These are phyloP conservation scores for Lepidurus apus DNA, from an alignment of 1,140 invertebrate genomes.

Conservation along the genomic window DNA sequence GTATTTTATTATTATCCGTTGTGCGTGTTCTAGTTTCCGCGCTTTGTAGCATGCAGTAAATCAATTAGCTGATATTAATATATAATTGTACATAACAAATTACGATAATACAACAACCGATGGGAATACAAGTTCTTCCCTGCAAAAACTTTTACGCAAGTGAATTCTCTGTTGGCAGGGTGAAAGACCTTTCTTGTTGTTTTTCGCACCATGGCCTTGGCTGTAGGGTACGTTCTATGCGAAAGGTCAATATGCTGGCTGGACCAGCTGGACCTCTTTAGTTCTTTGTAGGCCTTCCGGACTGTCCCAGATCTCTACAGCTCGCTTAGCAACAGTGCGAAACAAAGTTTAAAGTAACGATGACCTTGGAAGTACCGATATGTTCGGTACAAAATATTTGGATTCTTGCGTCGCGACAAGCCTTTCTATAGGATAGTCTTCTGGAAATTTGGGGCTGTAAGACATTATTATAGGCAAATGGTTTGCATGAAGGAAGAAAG, in stretches of 20 bases:
- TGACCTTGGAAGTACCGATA: neutral
- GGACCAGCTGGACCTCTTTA: neutral
- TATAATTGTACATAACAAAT: no score
- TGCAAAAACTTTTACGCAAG: neutral
- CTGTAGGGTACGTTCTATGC: neutral
- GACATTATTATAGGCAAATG: no score
- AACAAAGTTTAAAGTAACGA: neutral
- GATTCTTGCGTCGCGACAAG: no score
- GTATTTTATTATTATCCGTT: slow-evolving; percentile 12
- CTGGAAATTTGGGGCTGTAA: no score
- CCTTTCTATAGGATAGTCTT: no score
- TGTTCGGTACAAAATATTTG: no score
- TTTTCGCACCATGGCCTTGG: slow-evolving; percentile 10
- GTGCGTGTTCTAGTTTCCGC: neutral
- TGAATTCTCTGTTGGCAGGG: neutral
- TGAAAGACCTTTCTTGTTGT: neutral
- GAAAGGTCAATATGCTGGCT: neutral
- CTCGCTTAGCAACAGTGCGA: neutral
- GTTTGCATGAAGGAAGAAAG: no score
- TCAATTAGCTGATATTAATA: no score
- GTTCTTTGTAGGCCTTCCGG: neutral
- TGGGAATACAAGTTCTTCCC: no score
- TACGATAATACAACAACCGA: no score
- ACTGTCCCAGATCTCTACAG: neutral
- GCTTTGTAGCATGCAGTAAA: neutral